Evolutionary conservation across 1,140 invertebrate species (phyloP).

Genomic region (Hypsibius dujardini): DNA sequence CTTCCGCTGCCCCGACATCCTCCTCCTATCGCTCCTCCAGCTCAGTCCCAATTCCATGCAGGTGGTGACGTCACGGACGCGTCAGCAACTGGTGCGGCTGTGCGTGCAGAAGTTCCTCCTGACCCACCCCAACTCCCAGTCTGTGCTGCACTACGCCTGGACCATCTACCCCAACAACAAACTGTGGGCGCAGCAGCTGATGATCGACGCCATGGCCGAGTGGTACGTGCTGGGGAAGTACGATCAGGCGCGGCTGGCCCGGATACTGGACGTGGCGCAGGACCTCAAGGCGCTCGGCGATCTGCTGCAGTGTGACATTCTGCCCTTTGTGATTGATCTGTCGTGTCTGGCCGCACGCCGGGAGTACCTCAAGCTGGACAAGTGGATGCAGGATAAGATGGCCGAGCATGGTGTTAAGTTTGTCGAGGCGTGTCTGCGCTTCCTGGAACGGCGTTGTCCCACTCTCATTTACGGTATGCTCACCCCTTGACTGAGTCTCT

Average conservation of each 20-base stretch:
- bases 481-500: too few species aligned
- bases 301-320: slow-evolving; percentile 65
- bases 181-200: slow-evolving; percentile 34
- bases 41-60: slow-evolving; percentile 41
- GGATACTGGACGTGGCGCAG: slow-evolving; percentile 90
- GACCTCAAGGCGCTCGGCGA: slow-evolving; percentile 83
- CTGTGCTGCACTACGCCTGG: slow-evolving; percentile 85
- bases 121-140: slow-evolving; percentile 35
- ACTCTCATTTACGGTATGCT: neutral
- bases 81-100: slow-evolving; percentile 5
- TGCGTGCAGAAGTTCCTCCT: slow-evolving; percentile 11
- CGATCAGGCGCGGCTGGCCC: slow-evolving; percentile 73
- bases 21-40: slow-evolving; percentile 68
- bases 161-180: slow-evolving; percentile 39
- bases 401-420: slow-evolving; percentile 72
- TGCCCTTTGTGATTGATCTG: slow-evolving; percentile 89
- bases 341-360: slow-evolving; percentile 84
- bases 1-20: slow-evolving; percentile 77
- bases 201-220: slow-evolving; percentile 91
- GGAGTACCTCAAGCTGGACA: slow-evolving; percentile 92
- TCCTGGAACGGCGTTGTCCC: slow-evolving; percentile 38
- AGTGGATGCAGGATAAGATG: slow-evolving; percentile 93
- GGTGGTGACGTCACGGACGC: neutral
- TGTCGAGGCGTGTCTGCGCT: slow-evolving; percentile 69
- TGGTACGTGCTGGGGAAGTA: slow-evolving; percentile 64